These are phyloP conservation scores for Camelus bactrianus DNA, from an alignment of 2,113 vertebrate genomes.

Conservation along the genomic window DNA sequence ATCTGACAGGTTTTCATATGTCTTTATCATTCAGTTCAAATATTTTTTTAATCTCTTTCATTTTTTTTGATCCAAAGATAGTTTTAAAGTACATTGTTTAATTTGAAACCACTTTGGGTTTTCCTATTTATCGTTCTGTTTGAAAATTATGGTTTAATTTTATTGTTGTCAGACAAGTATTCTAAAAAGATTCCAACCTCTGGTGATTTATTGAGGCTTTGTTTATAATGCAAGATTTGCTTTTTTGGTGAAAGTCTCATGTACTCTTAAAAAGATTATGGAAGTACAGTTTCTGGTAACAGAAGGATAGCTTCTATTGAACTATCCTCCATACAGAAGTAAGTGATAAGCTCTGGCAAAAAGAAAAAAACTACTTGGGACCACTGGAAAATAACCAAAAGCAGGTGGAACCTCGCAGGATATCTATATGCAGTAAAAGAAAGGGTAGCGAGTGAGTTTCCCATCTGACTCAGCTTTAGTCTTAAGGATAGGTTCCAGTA, in stretches of 20 bases:
- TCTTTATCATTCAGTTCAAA: background rate
- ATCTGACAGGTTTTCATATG: background rate
- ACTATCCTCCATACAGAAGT: background rate
- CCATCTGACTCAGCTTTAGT: background rate
- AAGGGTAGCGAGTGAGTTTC: background rate
- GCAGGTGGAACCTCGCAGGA: background rate
- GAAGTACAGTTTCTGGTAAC: background rate
- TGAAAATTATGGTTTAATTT: background rate
- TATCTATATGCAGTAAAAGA: background rate
- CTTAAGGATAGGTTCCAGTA: background rate
- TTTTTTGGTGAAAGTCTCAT: background rate
- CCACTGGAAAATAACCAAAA: background rate
- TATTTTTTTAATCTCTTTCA: background rate
- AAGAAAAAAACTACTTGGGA: background rate
- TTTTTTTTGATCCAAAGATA: slow-evolving; percentile 2
- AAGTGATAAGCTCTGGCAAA: background rate
- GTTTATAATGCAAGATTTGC: background rate
- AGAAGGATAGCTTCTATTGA: background rate
- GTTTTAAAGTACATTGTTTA: background rate
- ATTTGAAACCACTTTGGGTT: background rate
- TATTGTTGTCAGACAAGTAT: slow-evolving; percentile 25
- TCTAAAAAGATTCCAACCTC: background rate
- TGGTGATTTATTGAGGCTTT: background rate
- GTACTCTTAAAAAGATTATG: background rate
- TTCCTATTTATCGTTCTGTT: background rate